These are phyloP conservation scores for Nephrotoma appendiculata DNA, from an alignment of 2,888 invertebrate species.

Conservation along the genomic window DNA sequence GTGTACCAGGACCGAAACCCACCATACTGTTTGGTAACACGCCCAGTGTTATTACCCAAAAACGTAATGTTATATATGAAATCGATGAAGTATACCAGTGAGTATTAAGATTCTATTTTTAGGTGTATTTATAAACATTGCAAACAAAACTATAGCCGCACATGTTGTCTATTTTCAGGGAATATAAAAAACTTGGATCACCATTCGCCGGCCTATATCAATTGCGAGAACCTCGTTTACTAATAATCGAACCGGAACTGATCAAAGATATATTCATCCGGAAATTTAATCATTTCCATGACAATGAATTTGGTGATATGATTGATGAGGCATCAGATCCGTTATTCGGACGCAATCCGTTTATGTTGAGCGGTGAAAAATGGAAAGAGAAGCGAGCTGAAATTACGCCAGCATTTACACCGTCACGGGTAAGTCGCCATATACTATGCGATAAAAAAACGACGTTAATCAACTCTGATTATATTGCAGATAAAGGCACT, in stretches of 20 bases:
- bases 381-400: conserved; percentile 36
- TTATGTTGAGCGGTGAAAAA: conserved; percentile 31
- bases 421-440: conserved; percentile 27
- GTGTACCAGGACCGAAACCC: conserved; percentile 22
- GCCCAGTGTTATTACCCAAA: conserved; percentile 11
- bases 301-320: conserved; percentile 15
- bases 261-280: conserved; percentile 28
- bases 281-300: conserved; percentile 30
- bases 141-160: conserved; percentile 12
- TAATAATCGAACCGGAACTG: conserved; percentile 27
- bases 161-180: conserved; percentile 14
- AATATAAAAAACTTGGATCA: conserved; percentile 18
- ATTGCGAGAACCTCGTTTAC: conserved; percentile 23
- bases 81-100: conserved; percentile 23
- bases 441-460: background rate
- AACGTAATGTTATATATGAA: conserved; percentile 17
- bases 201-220: conserved; percentile 30
- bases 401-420: conserved; percentile 36
- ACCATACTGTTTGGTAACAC: conserved; percentile 21
- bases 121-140: background rate
- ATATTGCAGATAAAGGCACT: conserved; percentile 32
- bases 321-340: conserved; percentile 32
- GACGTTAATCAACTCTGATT: background rate
- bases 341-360: conserved; percentile 34
- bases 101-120: conserved; percentile 6